Evolutionary conservation across 64 coral and sea anemone genomes (phyloP).

Genomic region (Stichodactyla helianthus): DNA sequence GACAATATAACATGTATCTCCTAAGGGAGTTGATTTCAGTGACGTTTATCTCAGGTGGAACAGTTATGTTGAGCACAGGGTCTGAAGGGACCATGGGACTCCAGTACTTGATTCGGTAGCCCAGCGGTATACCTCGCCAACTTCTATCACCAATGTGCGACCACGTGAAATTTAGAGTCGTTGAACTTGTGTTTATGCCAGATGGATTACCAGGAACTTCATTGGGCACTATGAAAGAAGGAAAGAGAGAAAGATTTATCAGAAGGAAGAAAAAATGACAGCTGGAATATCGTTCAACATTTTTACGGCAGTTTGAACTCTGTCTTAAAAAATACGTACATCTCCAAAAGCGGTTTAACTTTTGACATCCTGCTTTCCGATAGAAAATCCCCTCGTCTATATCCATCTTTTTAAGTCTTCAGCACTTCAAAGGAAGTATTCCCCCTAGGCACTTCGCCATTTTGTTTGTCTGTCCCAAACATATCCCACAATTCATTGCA

Average conservation of each 20-base stretch:
- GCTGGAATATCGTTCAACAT: no score
- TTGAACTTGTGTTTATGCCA: neutral
- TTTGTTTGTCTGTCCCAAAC: no score
- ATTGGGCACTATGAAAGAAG: neutral
- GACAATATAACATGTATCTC: neutral
- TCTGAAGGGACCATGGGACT: neutral
- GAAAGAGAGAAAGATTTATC: neutral
- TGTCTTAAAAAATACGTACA: no score
- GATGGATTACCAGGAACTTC: neutral
- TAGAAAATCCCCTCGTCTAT: no score
- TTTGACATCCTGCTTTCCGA: no score
- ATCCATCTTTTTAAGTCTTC: no score
- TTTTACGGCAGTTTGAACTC: no score
- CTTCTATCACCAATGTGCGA: neutral
- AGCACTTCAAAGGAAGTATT: no score
- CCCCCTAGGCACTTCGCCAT: no score
- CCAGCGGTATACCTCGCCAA: slow-evolving; percentile 4
- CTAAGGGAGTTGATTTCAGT: neutral
- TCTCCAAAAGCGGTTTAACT: no score
- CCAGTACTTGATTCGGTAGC: slow-evolving; percentile 15
- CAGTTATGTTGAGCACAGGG: neutral
- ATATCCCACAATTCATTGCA: no score
- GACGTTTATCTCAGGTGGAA: neutral
- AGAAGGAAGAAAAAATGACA: neutral
- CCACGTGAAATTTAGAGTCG: neutral